A percentile compares a stretch with the other conserved stretches of the same genome.
phyloP scores from a whole-genome alignment of 2,113 vertebrate species.

The Donacobius atricapilla region DNA sequence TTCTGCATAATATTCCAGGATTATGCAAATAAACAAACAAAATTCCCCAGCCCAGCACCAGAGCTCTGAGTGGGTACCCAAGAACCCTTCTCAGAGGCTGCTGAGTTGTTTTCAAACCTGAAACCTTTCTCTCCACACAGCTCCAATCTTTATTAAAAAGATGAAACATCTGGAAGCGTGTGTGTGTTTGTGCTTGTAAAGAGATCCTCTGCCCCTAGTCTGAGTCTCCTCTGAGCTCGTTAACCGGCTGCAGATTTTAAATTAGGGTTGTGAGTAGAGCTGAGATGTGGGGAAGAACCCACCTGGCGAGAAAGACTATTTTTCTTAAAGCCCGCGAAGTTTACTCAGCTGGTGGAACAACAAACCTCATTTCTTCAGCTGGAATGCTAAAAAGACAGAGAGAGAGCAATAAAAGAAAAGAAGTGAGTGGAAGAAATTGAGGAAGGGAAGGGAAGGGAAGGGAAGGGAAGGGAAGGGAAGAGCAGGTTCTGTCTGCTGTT shows the following conservation, averaged over 20 bases:
- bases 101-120: neutral
- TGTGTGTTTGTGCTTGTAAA: neutral
- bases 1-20: neutral
- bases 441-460: neutral
- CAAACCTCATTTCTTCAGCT: conserved; percentile 40
- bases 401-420: neutral
- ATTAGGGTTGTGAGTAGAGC: conserved; percentile 29
- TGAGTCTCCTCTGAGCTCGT: conserved; percentile 58
- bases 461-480: neutral
- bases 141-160: neutral
- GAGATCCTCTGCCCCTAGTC: neutral
- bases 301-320: conserved; percentile 44
- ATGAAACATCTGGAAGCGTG: conserved; percentile 46
- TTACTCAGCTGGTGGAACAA: conserved; percentile 46
- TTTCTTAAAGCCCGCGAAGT: conserved; percentile 56
- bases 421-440: neutral
- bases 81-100: neutral
- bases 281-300: conserved; percentile 24
- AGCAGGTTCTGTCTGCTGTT: neutral
- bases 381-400: neutral
- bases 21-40: neutral
- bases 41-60: neutral
- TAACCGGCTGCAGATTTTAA: conserved; percentile 53
- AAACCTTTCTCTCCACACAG: neutral
- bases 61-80: neutral